These are phyloP conservation scores for Drosophila sturtevanti DNA, from an alignment of 1,140 invertebrate species.

Conservation along the genomic window DNA sequence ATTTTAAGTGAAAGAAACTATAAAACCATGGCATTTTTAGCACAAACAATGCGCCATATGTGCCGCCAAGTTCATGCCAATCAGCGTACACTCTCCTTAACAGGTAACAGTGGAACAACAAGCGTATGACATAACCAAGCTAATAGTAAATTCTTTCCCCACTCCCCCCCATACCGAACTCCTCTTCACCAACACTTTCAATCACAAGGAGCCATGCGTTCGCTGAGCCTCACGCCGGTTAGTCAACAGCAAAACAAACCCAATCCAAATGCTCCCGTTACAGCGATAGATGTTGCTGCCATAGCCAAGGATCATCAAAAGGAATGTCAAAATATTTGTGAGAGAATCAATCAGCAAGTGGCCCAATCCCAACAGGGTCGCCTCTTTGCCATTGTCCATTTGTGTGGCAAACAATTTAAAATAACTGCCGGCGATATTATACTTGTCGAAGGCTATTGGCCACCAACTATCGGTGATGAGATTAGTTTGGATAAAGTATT, in stretches of 20 bases:
- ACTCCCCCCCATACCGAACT: too few relatives aligned
- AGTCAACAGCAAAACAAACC: conserved; percentile 64
- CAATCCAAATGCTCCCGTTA: background rate
- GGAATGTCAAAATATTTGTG: conserved; percentile 81
- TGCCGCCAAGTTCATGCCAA: conserved; percentile 31
- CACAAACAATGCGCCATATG: conserved; percentile 57
- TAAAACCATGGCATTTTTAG: conserved; percentile 51
- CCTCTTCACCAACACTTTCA: too few relatives aligned
- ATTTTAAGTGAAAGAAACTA: conserved; percentile 16
- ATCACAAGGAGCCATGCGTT: conserved; percentile 59
- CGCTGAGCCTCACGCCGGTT: conserved; percentile 57
- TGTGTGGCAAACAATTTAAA: conserved; percentile 93
- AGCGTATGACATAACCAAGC: conserved; percentile 61
- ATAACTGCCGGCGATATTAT: conserved; percentile 94
- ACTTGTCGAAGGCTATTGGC: conserved; percentile 92
- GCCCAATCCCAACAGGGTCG: conserved; percentile 85
- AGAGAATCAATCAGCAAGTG: conserved; percentile 86
- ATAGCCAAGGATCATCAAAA: conserved; percentile 56
- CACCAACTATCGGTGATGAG: conserved; percentile 91
- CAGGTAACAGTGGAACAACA: conserved; percentile 22
- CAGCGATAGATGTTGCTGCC: conserved; percentile 30
- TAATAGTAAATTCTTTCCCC: background rate
- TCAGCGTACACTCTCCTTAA: conserved; percentile 25
- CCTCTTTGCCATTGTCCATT: conserved; percentile 93
- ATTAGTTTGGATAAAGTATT: conserved; percentile 94